Evolutionary conservation across 2,888 invertebrate genomes (phyloP).

Genomic region (Sarcophaga carnaria): DNA sequence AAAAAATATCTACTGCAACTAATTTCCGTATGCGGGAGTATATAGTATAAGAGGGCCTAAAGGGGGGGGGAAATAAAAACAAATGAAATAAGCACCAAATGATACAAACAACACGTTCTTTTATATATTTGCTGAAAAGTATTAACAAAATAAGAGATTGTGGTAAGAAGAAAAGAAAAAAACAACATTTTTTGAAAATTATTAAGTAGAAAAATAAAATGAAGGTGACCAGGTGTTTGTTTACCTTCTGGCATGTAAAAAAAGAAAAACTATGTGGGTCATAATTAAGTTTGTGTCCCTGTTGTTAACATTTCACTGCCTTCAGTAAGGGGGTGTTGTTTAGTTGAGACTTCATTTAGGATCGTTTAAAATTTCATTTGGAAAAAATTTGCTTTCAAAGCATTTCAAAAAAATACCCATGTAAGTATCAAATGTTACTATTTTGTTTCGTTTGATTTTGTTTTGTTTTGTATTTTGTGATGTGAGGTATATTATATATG

Average conservation of each 20-base stretch:
- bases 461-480: neutral
- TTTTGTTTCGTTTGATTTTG: neutral
- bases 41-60: neutral
- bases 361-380: constrained; percentile 40
- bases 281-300: neutral
- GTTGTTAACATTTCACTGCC: neutral
- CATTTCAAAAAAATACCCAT: neutral
- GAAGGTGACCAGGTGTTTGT: constrained; percentile 60
- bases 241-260: neutral
- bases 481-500: too few relatives aligned
- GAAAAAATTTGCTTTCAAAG: neutral
- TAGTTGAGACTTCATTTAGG: neutral
- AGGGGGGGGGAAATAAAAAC: neutral
- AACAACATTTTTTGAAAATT: neutral
- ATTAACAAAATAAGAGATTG: neutral
- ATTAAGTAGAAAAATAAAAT: neutral
- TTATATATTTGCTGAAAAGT: neutral
- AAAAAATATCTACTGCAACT: neutral
- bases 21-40: constrained; percentile 65
- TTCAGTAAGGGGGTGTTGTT: constrained; percentile 41
- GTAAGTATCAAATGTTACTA: neutral
- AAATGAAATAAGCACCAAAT: neutral
- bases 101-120: neutral
- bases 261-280: neutral
- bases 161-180: too few relatives aligned